Evolutionary conservation across 2,113 vertebrate species (phyloP), one percentile per base, ranked within the genome.

Genomic region (Malaclemys terrapin): DNA sequence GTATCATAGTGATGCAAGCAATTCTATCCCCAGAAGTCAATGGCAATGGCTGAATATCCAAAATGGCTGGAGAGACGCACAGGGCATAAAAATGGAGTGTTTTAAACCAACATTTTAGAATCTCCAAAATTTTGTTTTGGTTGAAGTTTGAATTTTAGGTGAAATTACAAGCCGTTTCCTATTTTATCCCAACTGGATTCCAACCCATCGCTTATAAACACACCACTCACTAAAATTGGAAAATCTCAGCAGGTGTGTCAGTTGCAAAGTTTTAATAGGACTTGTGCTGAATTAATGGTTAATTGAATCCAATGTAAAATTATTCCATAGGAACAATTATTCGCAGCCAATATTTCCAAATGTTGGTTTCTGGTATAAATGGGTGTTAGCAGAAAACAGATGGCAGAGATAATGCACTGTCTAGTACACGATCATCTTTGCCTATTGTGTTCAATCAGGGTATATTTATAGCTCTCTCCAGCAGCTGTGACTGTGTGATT

Each of bases 351-450:
- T 85, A 75, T 95, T 97, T 97, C 95, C 97, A 96, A 98, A 96
- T 96, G 93, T 95, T 95, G 57, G 97, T 95, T 97, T 93, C 94
- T 97, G 82, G 90, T 93, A 69, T 72, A 96, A 94, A 97, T 80
- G 95, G 93, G 91, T 94, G 91, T 88, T 90, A 97, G 94, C 93
- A 93, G 95, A 88, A 97, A 97, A 93, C 96, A 97, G 96, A 97
- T 97, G 96, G 95, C 89, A 94, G 38, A 93, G 96, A 96, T 97
- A 96, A 97, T 83, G 96, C 95, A 82, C 88, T 93, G 94, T 89
- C 91, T 96, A 6, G 88, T 57, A 94, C 50, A 9, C 53, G 29
- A 3, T 2, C 95, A 65, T 49, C 65, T 93, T 10, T 69, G 80
- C 59, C 88, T 84, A 10, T 24, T 35, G 90, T 94, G 79, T 50